Conservation (phyloP, 2,113 vertebrate genomes). For the Apodemus sylvaticus region DNA sequence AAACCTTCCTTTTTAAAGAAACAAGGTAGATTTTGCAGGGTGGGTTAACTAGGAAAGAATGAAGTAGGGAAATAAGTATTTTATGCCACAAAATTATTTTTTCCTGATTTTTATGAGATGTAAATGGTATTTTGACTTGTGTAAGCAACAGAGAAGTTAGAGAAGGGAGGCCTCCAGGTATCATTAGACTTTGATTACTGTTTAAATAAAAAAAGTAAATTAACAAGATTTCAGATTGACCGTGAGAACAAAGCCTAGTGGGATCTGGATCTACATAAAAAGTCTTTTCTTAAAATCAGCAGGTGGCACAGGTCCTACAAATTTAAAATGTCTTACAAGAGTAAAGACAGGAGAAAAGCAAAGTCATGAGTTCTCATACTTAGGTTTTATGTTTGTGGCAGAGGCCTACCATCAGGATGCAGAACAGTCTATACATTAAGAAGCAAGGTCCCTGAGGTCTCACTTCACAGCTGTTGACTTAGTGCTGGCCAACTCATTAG, state of each 20-base stretch:
- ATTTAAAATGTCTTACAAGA: slow-evolving; percentile 47
- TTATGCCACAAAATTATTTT: slow-evolving; percentile 16
- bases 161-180: background rate
- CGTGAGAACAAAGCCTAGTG: slow-evolving; percentile 26
- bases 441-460: slow-evolving; percentile 31
- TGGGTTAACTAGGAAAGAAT: background rate
- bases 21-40: background rate
- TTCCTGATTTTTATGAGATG: background rate
- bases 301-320: background rate
- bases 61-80: background rate
- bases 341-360: background rate
- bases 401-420: background rate
- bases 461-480: background rate
- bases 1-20: slow-evolving; percentile 5
- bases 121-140: background rate
- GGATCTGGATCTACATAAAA: background rate
- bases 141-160: background rate
- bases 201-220: background rate
- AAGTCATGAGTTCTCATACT: slow-evolving; percentile 1
- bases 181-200: background rate
- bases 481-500: background rate
- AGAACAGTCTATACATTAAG: background rate
- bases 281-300: background rate
- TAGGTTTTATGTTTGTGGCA: slow-evolving; percentile 5
- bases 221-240: slow-evolving; percentile 53